A percentile compares a stretch with the other conserved stretches of the same genome.
Evolutionary conservation across 2,113 vertebrate species (phyloP).

Genomic region (Furnarius figulus): DNA sequence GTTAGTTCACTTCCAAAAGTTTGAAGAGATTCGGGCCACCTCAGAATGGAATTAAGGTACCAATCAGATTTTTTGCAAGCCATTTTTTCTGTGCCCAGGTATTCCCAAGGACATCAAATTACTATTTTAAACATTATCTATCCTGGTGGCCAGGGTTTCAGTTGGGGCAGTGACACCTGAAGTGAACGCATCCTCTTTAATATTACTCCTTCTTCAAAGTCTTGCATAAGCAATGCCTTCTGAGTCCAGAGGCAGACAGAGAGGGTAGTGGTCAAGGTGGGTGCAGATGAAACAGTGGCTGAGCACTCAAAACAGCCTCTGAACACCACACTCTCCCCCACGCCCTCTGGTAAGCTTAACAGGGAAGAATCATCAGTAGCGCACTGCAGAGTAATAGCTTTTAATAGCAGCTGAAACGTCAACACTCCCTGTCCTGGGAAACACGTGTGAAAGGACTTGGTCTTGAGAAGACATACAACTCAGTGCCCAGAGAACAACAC

Average conservation of each 20-base stretch:
- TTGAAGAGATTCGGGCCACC: neutral
- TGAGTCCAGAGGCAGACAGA: neutral
- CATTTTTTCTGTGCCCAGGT: neutral
- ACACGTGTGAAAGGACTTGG: neutral
- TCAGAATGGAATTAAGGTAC: neutral
- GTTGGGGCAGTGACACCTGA: neutral
- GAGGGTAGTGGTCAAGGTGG: neutral
- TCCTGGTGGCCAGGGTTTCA: neutral
- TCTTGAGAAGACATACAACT: neutral
- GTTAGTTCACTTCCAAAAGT: neutral
- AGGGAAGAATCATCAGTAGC: neutral
- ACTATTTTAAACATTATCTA: neutral
- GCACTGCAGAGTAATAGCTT: neutral
- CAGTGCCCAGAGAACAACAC: neutral
- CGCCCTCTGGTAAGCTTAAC: neutral
- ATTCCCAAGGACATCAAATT: neutral
- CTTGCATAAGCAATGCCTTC: neutral
- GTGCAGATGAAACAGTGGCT: neutral
- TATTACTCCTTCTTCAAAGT: neutral
- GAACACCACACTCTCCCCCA: neutral
- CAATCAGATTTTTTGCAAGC: neutral
- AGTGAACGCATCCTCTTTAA: neutral
- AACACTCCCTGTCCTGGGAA: neutral
- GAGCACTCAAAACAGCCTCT: neutral
- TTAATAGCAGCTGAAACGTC: neutral